A percentile compares a stretch with the other conserved stretches of the same genome.
Evolutionary conservation across 2,888 invertebrate species (phyloP).

Genomic region (Xestia ashworthii): DNA sequence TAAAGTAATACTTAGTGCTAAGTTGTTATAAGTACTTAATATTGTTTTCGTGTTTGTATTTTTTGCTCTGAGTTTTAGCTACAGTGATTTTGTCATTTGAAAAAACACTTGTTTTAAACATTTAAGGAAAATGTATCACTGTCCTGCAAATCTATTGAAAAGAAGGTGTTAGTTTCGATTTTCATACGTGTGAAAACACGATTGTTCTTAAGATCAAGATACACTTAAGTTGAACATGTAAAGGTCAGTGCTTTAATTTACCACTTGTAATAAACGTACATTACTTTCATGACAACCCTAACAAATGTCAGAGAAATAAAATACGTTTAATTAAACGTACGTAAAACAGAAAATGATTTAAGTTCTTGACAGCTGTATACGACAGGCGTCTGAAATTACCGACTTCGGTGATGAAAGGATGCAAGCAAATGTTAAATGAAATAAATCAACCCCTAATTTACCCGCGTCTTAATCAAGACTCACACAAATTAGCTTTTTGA

Average conservation of each 20-base stretch:
- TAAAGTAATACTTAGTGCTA: neutral
- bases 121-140: neutral
- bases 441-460: constrained; percentile 62
- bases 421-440: constrained; percentile 43
- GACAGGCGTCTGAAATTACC: constrained; percentile 38
- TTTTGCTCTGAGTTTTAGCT: neutral
- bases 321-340: constrained; percentile 40
- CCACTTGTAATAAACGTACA: too few relatives aligned
- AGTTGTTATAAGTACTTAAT: neutral
- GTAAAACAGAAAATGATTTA: constrained; percentile 47
- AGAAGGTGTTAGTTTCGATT: neutral
- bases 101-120: neutral
- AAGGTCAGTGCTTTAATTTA: neutral
- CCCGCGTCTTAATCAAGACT: constrained; percentile 56
- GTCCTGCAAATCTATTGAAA: neutral
- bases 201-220: neutral
- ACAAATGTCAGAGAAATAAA: constrained; percentile 19
- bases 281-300: neutral
- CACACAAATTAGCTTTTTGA: constrained; percentile 62
- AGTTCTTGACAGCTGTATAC: constrained; percentile 40
- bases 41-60: neutral
- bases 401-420: constrained; percentile 52
- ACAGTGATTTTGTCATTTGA: neutral
- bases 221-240: neutral
- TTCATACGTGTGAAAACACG: neutral